These are phyloP conservation scores for Cinara cedri DNA, from an alignment of 2,888 invertebrate genomes.

Conservation along the genomic window DNA sequence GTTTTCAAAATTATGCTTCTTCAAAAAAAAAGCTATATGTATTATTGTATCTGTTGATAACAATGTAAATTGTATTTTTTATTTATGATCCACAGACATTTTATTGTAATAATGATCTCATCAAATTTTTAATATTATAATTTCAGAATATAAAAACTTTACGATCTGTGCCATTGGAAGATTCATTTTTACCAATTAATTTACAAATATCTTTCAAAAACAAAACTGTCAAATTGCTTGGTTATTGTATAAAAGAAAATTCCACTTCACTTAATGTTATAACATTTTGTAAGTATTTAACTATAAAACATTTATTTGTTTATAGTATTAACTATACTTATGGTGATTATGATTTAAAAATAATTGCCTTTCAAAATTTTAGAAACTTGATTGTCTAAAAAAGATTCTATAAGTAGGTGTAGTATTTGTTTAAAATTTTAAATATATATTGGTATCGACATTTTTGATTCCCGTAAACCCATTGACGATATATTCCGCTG, in stretches of 20 bases:
- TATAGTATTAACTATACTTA: too few species aligned
- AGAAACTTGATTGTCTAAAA: too few species aligned
- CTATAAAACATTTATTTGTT: neutral
- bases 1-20: slow-evolving; percentile 43
- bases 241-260: slow-evolving; percentile 53
- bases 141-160: slow-evolving; percentile 52
- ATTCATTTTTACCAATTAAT: slow-evolving; percentile 43
- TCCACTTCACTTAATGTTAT: slow-evolving; percentile 28
- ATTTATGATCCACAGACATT: neutral
- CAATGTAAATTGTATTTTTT: slow-evolving; percentile 26
- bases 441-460: too few species aligned
- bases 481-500: too few species aligned
- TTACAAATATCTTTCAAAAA: slow-evolving; percentile 46
- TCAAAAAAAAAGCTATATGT: slow-evolving; percentile 42
- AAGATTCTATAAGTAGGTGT: too few species aligned
- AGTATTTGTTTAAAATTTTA: too few species aligned
- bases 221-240: slow-evolving; percentile 34
- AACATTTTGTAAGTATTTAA: slow-evolving; percentile 48
- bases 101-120: neutral
- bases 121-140: neutral
- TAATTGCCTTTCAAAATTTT: too few species aligned
- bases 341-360: too few species aligned
- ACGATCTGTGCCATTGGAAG: slow-evolving; percentile 40
- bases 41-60: slow-evolving; percentile 38
- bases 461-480: too few species aligned